phyloP scores from a whole-genome alignment of 2,888 invertebrate genomes.

The Perithous albicinctus region DNA sequence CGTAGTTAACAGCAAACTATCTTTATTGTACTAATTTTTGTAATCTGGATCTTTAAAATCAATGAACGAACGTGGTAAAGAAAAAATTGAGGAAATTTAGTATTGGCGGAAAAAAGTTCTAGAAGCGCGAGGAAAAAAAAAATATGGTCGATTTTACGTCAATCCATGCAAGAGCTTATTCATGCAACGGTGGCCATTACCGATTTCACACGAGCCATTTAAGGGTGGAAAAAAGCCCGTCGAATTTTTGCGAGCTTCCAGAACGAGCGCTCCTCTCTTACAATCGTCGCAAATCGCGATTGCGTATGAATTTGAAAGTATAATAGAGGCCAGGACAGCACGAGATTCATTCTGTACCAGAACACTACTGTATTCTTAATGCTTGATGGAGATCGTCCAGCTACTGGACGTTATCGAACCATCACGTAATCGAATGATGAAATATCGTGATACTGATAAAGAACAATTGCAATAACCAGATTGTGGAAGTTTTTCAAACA shows the following conservation, averaged over 20 bases:
- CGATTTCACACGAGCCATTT: constrained; percentile 80
- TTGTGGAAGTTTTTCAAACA: too few species aligned
- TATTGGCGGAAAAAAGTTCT: constrained; percentile 17
- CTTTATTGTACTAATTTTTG: too few species aligned
- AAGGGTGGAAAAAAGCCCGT: constrained; percentile 74
- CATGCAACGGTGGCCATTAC: constrained; percentile 74
- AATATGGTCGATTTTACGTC: constrained; percentile 52
- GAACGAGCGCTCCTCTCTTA: constrained; percentile 66
- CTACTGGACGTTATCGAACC: constrained; percentile 44
- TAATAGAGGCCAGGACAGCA: constrained; percentile 70
- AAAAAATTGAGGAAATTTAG: constrained; percentile 16
- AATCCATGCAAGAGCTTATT: constrained; percentile 58
- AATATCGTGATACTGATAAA: background rate
- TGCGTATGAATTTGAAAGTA: constrained; percentile 79
- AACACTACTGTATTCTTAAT: constrained; percentile 43
- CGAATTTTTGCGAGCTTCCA: constrained; percentile 69
- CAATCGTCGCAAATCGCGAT: constrained; percentile 75
- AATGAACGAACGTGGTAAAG: background rate
- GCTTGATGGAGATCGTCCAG: constrained; percentile 12
- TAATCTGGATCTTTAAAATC: background rate
- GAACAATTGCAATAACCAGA: background rate
- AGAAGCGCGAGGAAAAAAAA: constrained; percentile 34
- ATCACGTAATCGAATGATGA: background rate
- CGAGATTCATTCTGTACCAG: constrained; percentile 46
- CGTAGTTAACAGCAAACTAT: too few species aligned